A percentile compares a stretch with the other conserved stretches of the same genome.
phyloP scores from a whole-genome alignment of 2,113 vertebrate species.

The Anser brachyrhynchus region DNA sequence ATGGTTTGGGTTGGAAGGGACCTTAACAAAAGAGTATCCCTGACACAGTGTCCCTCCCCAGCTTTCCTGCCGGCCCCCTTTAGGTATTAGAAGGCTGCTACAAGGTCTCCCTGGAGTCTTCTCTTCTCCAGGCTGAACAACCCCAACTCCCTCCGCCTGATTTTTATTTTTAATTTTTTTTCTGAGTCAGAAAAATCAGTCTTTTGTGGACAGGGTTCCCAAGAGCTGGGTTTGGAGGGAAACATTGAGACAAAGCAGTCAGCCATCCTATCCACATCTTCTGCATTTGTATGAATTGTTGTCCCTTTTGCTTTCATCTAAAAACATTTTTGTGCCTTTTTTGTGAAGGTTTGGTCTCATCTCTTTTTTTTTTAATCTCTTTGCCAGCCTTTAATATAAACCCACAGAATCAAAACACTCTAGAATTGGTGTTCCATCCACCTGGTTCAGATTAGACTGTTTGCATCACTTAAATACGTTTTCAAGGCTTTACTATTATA shows the following conservation, averaged over 20 bases:
- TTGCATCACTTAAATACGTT: background rate
- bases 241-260: background rate
- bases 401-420: background rate
- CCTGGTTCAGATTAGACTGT: slow-evolving; percentile 7
- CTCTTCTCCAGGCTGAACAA: no score
- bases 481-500: slow-evolving; percentile 28
- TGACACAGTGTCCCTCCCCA: no score
- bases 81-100: no score
- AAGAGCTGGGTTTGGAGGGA: background rate
- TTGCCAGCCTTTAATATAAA: background rate
- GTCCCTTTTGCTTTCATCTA: background rate
- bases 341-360: background rate
- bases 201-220: background rate
- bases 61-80: no score
- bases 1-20: no score
- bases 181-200: background rate
- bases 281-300: background rate
- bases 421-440: background rate
- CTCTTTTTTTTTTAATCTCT: background rate
- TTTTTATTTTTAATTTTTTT: no score
- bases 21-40: no score
- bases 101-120: no score
- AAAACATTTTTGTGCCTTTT: background rate
- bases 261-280: background rate
- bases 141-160: no score